A percentile compares a stretch with the other conserved stretches of the same genome.
These are phyloP conservation scores for Catharus minimus DNA, from an alignment of 2,113 vertebrate genomes.

Conservation along the genomic window DNA sequence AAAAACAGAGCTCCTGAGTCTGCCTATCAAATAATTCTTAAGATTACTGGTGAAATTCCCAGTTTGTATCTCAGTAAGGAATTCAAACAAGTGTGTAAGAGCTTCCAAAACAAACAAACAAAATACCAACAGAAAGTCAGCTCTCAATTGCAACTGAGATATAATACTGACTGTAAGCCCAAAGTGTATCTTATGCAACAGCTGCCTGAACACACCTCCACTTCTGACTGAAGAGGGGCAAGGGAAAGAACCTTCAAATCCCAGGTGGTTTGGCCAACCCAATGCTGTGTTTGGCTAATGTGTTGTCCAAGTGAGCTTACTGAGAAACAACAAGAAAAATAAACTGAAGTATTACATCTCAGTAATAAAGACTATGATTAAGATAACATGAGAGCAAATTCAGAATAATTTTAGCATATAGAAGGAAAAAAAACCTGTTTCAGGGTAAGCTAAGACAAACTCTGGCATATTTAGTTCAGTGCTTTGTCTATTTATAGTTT, in stretches of 20 bases:
- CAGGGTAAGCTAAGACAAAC: not conserved
- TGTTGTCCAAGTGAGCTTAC: fast-evolving
- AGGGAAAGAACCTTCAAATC: not conserved
- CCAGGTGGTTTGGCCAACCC: not conserved
- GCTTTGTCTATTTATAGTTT: not conserved
- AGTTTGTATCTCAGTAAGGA: not conserved
- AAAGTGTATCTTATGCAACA: fast-evolving
- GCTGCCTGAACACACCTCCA: not conserved
- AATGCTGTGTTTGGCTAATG: fast-evolving
- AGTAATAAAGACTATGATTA: not conserved
- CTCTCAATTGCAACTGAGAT: not conserved
- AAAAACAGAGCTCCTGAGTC: not conserved
- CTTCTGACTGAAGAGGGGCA: not conserved
- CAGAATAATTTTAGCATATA: not conserved
- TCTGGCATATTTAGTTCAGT: not conserved
- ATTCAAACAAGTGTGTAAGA: not conserved
- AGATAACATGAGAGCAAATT: not conserved
- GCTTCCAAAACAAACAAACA: slow-evolving; percentile 8
- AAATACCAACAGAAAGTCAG: not conserved
- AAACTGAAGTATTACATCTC: not conserved
- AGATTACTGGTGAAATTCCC: not conserved
- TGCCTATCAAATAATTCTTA: not conserved
- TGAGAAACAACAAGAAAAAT: not conserved
- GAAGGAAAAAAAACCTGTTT: not conserved
- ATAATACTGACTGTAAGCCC: not conserved